Conservation (phyloP, 2,888 invertebrate species). For the Leptinotarsa haldemani region DNA sequence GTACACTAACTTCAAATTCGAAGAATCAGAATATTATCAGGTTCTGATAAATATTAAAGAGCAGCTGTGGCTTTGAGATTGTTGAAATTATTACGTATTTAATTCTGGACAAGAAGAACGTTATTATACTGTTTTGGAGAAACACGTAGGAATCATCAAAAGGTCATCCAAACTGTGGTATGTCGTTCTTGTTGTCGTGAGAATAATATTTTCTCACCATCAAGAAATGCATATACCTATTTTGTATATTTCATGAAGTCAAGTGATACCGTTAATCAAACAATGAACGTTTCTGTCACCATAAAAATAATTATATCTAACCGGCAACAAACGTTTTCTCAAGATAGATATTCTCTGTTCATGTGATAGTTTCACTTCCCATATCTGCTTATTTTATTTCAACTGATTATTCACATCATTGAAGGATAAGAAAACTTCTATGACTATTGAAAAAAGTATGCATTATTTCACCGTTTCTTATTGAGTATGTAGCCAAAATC, state of each 20-base stretch:
- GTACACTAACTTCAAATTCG: constrained; percentile 43
- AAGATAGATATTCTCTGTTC: neutral
- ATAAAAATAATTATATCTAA: neutral
- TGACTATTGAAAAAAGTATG: no score
- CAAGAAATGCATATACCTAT: constrained; percentile 16
- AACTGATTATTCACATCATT: neutral
- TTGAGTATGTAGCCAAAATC: no score
- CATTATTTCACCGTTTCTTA: no score
- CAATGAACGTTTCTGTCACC: neutral
- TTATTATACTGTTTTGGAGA: constrained; percentile 25
- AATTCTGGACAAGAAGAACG: constrained; percentile 31
- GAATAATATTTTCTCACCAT: constrained; percentile 38
- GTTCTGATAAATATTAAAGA: constrained; percentile 49
- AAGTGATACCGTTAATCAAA: constrained; percentile 14
- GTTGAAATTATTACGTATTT: constrained; percentile 39
- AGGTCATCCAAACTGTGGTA: constrained; percentile 35
- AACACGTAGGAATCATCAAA: constrained; percentile 40
- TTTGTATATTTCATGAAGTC: constrained; percentile 17
- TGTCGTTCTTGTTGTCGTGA: constrained; percentile 39
- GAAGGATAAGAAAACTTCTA: no score
- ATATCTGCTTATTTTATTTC: neutral
- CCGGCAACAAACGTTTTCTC: neutral
- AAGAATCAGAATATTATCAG: constrained; percentile 49
- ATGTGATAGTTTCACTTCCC: neutral
- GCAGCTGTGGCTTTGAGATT: constrained; percentile 40